phyloP scores from a whole-genome alignment of 2,888 invertebrate genomes.

The Amorpha juglandis region DNA sequence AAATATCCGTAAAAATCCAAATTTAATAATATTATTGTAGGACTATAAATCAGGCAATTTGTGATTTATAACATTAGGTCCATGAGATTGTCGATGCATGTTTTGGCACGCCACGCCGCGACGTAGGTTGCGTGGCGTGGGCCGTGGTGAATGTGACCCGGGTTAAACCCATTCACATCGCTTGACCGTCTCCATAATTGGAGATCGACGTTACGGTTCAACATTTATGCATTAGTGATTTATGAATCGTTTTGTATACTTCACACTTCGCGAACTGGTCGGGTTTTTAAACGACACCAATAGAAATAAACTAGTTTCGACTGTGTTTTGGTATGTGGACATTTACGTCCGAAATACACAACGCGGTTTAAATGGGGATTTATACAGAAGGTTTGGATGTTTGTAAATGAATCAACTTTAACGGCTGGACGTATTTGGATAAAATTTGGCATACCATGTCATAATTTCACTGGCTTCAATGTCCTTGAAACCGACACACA shows the following conservation, averaged over 20 bases:
- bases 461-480: no score
- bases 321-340: not conserved
- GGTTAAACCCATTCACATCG: constrained; percentile 3
- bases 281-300: not conserved
- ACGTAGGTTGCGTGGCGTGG: constrained; percentile 17
- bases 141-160: constrained; percentile 6
- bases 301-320: not conserved
- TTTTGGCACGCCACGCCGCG: not conserved
- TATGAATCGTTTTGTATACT: not conserved
- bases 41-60: not conserved
- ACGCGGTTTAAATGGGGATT: no score
- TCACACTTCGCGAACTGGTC: not conserved
- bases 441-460: no score
- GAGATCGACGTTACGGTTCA: not conserved
- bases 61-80: not conserved
- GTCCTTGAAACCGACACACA: no score
- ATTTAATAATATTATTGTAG: not conserved
- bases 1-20: not conserved
- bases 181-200: not conserved
- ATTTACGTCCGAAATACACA: no score
- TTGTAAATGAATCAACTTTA: no score
- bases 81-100: not conserved
- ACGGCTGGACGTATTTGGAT: no score
- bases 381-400: no score
- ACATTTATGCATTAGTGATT: not conserved